Percentiles rank a stretch among this genome's conserved stretches.
These are phyloP conservation scores for Slavum lentiscoides DNA, from an alignment of 2,888 invertebrate genomes.

Conservation along the genomic window DNA sequence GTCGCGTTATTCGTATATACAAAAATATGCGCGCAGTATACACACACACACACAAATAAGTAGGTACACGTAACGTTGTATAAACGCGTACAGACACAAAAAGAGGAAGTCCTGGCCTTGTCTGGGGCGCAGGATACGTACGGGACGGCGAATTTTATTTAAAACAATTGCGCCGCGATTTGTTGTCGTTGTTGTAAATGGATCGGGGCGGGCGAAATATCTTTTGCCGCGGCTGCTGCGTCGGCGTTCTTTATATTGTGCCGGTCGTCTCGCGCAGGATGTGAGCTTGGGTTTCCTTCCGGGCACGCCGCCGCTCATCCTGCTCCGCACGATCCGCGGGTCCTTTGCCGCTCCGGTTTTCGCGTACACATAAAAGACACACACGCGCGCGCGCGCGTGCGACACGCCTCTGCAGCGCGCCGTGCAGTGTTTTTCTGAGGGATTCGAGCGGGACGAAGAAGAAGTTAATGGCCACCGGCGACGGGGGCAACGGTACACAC, in stretches of 20 bases:
- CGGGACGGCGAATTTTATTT: constrained; percentile 40
- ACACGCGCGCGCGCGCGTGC: background rate
- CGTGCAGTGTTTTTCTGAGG: no score
- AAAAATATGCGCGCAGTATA: no score
- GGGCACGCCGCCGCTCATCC: constrained; percentile 13
- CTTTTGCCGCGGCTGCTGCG: constrained; percentile 21
- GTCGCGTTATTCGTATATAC: no score
- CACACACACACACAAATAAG: no score
- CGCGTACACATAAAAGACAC: constrained; percentile 20
- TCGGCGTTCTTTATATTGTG: constrained; percentile 38
- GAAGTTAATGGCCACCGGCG: no score
- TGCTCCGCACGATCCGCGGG: background rate
- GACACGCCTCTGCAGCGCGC: no score
- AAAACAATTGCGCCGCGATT: constrained; percentile 50
- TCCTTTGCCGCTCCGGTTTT: constrained; percentile 1
- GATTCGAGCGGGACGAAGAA: no score
- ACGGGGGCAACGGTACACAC: no score
- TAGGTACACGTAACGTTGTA: no score
- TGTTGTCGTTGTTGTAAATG: constrained; percentile 6
- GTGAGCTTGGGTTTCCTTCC: constrained; percentile 51
- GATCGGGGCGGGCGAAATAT: constrained; percentile 32
- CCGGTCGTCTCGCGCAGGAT: constrained; percentile 33
- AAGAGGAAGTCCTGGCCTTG: constrained; percentile 15
- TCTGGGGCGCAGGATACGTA: background rate
- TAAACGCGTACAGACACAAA: background rate